These are phyloP conservation scores for Tachysurus fulvidraco DNA, from an alignment of 2,113 vertebrate genomes.

Conservation along the genomic window DNA sequence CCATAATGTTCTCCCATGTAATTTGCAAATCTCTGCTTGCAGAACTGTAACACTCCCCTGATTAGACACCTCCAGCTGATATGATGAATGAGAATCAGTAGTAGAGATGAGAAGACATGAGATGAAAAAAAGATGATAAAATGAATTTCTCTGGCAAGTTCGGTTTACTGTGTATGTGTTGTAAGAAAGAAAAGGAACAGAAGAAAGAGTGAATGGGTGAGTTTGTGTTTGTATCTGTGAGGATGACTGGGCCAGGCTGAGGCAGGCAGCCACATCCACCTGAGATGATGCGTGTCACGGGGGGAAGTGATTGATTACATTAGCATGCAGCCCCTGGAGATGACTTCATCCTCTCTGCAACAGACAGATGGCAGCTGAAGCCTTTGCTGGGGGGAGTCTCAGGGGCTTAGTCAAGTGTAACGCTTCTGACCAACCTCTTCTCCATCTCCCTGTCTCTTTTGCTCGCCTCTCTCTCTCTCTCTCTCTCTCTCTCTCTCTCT, in stretches of 20 bases:
- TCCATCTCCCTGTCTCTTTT: conserved; percentile 31
- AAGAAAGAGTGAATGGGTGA: conserved; percentile 39
- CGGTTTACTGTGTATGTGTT: neutral
- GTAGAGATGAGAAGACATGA: neutral
- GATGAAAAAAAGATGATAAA: conserved; percentile 22
- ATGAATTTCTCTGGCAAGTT: neutral
- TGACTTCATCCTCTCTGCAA: conserved; percentile 66
- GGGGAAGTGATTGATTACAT: conserved; percentile 66
- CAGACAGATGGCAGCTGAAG: conserved; percentile 66
- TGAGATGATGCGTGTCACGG: conserved; percentile 61
- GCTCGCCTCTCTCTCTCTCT: conserved; percentile 23
- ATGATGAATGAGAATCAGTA: conserved; percentile 14
- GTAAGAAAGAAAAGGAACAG: conserved; percentile 9
- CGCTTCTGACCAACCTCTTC: conserved; percentile 48
- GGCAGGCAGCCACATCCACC: conserved; percentile 53
- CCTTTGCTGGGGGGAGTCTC: conserved; percentile 55
- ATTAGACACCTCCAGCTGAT: neutral
- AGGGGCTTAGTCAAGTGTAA: conserved; percentile 62
- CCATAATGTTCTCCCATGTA: neutral
- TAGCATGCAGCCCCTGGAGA: conserved; percentile 62
- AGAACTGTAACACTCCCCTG: neutral
- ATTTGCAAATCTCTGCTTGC: neutral
- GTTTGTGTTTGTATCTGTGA: conserved; percentile 27
- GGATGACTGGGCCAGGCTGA: conserved; percentile 42
- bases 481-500: conserved; percentile 13